Evolutionary conservation across 2,888 invertebrate species (phyloP).

Genomic region (Nematopogon swammerdamellus): DNA sequence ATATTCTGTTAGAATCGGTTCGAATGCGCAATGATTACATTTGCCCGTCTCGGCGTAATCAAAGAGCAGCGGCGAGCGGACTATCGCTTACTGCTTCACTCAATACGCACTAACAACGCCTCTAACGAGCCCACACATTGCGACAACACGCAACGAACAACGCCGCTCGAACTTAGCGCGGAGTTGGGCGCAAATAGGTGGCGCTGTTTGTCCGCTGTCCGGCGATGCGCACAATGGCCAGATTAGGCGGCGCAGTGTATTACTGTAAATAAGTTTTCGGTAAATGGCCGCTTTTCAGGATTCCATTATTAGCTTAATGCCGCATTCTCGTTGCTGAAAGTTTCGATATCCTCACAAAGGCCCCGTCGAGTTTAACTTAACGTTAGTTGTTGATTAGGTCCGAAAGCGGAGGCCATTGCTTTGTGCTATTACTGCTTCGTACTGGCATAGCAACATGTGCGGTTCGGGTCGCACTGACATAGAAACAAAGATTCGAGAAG

Average conservation of each 20-base stretch:
- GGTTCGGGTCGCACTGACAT: too few relatives aligned
- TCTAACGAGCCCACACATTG: neutral
- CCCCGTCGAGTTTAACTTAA: neutral
- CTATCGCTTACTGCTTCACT: too few relatives aligned
- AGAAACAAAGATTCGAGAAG: too few relatives aligned
- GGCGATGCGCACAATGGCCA: neutral
- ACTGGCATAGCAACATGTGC: too few relatives aligned
- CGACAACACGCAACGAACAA: neutral
- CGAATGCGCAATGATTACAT: too few relatives aligned
- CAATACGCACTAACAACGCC: neutral
- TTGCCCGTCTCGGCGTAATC: too few relatives aligned
- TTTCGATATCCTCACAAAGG: neutral
- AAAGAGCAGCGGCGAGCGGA: too few relatives aligned
- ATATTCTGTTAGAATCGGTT: too few relatives aligned
- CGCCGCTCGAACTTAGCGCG: neutral
- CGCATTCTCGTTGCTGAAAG: neutral
- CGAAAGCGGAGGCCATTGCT: neutral
- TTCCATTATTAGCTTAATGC: neutral
- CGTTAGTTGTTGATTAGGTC: neutral
- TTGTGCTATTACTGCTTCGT: neutral
- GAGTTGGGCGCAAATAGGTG: neutral
- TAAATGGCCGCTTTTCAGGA: neutral
- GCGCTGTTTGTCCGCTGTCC: neutral
- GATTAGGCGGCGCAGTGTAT: neutral
- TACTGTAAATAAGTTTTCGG: neutral